phyloP scores from a whole-genome alignment of 2,888 invertebrate genomes.

The Agrypnus murinus region DNA sequence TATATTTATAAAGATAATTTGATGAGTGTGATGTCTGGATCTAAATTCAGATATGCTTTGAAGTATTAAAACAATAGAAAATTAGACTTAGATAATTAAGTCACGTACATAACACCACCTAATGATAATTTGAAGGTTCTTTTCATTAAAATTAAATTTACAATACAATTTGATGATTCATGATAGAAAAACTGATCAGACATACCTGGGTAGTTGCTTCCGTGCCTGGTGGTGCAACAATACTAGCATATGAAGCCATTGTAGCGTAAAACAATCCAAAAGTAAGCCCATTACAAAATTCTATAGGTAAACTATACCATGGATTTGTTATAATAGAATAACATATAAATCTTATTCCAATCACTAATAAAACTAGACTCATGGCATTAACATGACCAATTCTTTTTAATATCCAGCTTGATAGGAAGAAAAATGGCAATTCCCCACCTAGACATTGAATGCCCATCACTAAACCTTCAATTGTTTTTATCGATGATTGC shows the following conservation, averaged over 20 bases:
- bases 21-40: too few species aligned
- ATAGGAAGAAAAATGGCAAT: constrained; percentile 89
- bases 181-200: too few species aligned
- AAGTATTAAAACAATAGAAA: not conserved
- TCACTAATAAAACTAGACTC: constrained; percentile 86
- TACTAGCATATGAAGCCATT: constrained; percentile 91
- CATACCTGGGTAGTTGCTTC: constrained; percentile 90
- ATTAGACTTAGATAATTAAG: too few species aligned
- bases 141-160: not conserved
- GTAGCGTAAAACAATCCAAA: constrained; percentile 92
- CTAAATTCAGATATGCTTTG: too few species aligned
- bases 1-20: too few species aligned
- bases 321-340: constrained; percentile 88
- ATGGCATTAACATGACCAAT: constrained; percentile 89
- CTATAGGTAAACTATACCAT: constrained; percentile 90
- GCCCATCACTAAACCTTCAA: constrained; percentile 69
- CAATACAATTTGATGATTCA: too few species aligned
- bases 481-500: constrained; percentile 70
- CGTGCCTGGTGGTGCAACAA: constrained; percentile 87
- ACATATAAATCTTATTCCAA: constrained; percentile 85
- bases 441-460: constrained; percentile 85
- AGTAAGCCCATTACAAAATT: constrained; percentile 90
- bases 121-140: not conserved
- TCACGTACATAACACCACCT: too few species aligned
- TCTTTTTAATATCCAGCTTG: constrained; percentile 84